These are phyloP conservation scores for Phodopus roborovskii DNA, from an alignment of 2,113 vertebrate genomes.

Conservation along the genomic window DNA sequence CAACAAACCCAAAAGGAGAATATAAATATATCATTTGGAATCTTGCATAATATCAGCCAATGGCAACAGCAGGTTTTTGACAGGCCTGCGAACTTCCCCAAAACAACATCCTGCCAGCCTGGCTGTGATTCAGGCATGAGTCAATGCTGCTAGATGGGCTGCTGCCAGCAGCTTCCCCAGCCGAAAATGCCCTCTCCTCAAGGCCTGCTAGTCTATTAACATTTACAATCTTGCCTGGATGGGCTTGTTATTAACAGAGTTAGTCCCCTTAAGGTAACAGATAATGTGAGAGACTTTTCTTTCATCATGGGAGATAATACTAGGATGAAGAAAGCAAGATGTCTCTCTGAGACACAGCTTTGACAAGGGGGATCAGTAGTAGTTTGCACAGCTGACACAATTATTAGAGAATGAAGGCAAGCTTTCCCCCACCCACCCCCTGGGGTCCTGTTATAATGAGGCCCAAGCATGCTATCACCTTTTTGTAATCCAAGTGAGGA, in stretches of 20 bases:
- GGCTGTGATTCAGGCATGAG: conserved; percentile 89
- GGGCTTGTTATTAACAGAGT: conserved; percentile 61
- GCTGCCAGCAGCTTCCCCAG: conserved; percentile 85
- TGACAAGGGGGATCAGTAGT: conserved; percentile 22
- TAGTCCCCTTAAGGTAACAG: conserved; percentile 79
- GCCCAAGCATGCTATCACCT: conserved; percentile 74
- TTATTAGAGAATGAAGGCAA: conserved; percentile 63
- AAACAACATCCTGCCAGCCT: conserved; percentile 88
- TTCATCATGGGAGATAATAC: conserved; percentile 43
- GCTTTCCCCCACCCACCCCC: conserved; percentile 71
- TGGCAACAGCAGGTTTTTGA: conserved; percentile 90
- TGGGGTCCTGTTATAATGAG: conserved; percentile 81
- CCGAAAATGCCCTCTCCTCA: conserved; percentile 80
- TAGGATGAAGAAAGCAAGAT: conserved; percentile 70
- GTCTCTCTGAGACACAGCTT: conserved; percentile 70
- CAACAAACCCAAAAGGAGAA: conserved; percentile 80
- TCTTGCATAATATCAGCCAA: conserved; percentile 88
- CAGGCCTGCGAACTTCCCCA: conserved; percentile 88
- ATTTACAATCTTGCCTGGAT: conserved; percentile 82
- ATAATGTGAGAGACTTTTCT: conserved; percentile 64
- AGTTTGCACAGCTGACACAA: conserved; percentile 71
- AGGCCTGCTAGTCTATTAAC: conserved; percentile 82
- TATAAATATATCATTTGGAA: conserved; percentile 87
- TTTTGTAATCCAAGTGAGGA: conserved; percentile 74
- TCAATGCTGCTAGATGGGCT: conserved; percentile 84